phyloP scores from a whole-genome alignment of 2,888 invertebrate genomes.

The Lysandra bellargus region DNA sequence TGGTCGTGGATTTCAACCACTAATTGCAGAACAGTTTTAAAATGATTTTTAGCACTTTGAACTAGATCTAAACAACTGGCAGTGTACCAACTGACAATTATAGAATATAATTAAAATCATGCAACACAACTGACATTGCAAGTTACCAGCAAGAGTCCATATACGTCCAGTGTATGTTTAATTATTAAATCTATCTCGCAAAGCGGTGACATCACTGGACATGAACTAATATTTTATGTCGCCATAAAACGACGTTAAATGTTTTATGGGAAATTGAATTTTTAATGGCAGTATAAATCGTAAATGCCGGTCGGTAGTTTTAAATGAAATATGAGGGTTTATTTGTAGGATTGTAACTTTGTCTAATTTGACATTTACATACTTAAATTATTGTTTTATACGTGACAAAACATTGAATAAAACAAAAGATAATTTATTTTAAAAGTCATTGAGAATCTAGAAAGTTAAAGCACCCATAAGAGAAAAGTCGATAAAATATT shows the following conservation, averaged over 20 bases:
- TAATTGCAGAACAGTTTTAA: too few relatives aligned
- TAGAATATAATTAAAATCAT: background rate
- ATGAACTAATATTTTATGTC: conserved; percentile 14
- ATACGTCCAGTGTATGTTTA: background rate
- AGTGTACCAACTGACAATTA: background rate
- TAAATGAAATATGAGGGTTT: background rate
- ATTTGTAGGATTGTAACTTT: background rate
- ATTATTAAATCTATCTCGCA: background rate
- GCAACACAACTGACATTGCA: background rate
- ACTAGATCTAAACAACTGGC: background rate
- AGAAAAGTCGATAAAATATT: conserved; percentile 24
- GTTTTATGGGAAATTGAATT: conserved; percentile 13
- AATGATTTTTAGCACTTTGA: background rate
- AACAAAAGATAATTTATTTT: conserved; percentile 4
- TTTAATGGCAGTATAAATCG: conserved; percentile 2
- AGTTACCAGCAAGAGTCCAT: background rate
- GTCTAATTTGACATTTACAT: background rate
- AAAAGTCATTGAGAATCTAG: background rate
- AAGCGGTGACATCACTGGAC: background rate
- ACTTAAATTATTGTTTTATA: background rate
- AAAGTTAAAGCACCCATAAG: conserved; percentile 1
- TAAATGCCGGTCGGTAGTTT: background rate
- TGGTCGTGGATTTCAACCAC: too few relatives aligned
- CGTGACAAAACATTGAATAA: background rate
- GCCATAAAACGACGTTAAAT: background rate